These are phyloP conservation scores for Catocala nupta DNA, from an alignment of 2,888 invertebrate genomes.

Conservation along the genomic window DNA sequence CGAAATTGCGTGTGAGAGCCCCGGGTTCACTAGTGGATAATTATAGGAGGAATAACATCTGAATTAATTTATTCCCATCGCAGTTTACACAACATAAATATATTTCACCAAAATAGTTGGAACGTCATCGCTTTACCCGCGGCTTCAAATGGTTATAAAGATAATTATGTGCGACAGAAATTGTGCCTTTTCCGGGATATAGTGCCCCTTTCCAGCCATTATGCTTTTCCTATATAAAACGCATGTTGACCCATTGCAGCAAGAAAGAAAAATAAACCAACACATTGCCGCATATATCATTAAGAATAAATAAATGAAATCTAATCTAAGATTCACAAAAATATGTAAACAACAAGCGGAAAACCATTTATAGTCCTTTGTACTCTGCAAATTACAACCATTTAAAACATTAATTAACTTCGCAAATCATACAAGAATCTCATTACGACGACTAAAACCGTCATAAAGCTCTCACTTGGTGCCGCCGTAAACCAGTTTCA, in stretches of 20 bases:
- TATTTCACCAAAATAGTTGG: too few species aligned
- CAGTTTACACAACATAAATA: constrained; percentile 3
- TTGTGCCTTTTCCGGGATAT: too few species aligned
- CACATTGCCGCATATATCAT: too few species aligned
- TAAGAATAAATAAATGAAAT: too few species aligned
- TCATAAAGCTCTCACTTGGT: constrained; percentile 40
- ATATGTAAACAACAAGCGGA: constrained; percentile 16
- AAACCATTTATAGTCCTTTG: not conserved
- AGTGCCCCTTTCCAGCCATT: too few species aligned
- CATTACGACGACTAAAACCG: constrained; percentile 29
- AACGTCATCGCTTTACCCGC: too few species aligned
- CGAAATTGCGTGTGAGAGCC: not conserved
- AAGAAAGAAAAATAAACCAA: too few species aligned
- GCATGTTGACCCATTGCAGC: too few species aligned
- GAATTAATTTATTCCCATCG: constrained; percentile 1
- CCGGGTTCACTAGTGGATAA: not conserved
- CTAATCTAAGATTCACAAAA: not conserved
- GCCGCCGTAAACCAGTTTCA: constrained; percentile 42
- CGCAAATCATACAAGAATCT: constrained; percentile 41
- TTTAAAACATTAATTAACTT: constrained; percentile 41
- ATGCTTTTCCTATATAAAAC: too few species aligned
- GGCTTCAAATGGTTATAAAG: too few species aligned
- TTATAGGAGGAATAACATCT: not conserved
- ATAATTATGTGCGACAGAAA: too few species aligned
- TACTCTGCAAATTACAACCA: constrained; percentile 14